These are phyloP conservation scores for Caenorhabditis briggsae DNA, from an alignment of 1,140 invertebrate genomes.

Conservation along the genomic window DNA sequence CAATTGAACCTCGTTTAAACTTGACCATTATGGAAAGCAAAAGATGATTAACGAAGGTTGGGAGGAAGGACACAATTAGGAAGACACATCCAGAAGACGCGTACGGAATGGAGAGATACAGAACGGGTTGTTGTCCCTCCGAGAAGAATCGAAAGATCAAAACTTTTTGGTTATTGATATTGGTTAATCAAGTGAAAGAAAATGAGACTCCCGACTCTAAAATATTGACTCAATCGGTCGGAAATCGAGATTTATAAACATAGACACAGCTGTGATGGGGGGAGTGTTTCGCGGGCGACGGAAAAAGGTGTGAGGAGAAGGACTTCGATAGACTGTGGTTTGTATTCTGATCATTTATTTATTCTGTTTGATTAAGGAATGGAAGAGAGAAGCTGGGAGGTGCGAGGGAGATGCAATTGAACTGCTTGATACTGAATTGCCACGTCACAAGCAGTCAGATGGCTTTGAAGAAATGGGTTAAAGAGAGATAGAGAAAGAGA, in stretches of 20 bases:
- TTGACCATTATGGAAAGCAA: conserved; percentile 31
- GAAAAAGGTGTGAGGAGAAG: neutral
- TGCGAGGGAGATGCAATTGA: neutral
- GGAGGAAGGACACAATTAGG: conserved; percentile 11
- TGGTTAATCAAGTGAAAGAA: neutral
- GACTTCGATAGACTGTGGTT: neutral
- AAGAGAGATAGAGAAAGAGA: too few relatives aligned
- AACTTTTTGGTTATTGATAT: conserved; percentile 7
- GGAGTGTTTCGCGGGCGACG: neutral
- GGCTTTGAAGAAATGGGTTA: too few relatives aligned
- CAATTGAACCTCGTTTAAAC: conserved; percentile 17
- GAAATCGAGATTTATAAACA: neutral
- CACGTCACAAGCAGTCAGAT: neutral
- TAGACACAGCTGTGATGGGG: neutral
- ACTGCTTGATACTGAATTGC: neutral
- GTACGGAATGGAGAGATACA: neutral
- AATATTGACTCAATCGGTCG: neutral
- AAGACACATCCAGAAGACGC: conserved; percentile 37
- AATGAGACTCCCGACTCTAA: conserved; percentile 1
- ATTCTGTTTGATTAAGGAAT: neutral
- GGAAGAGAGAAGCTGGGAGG: neutral
- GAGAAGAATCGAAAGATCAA: conserved; percentile 31
- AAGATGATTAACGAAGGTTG: conserved; percentile 38
- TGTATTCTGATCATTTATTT: conserved; percentile 1
- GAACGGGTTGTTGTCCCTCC: neutral